Evolutionary conservation across 1,140 invertebrate genomes (phyloP).

Genomic region (Heliothis virescens): DNA sequence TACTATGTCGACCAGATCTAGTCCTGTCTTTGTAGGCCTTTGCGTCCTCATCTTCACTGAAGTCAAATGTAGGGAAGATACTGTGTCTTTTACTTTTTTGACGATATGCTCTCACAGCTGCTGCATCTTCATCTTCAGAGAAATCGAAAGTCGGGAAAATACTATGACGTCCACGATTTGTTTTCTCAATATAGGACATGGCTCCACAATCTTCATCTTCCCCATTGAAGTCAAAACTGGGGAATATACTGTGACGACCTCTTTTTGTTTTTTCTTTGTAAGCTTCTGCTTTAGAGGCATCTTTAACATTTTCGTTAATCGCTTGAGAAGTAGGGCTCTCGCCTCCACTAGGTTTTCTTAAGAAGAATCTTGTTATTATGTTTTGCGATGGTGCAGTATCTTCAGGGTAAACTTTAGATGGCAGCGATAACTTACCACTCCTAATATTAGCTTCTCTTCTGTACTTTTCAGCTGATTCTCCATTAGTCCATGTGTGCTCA

Average conservation of each 20-base stretch:
- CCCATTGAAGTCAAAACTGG: conserved; percentile 60
- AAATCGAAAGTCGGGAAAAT: conserved; percentile 81
- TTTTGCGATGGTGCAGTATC: conserved; percentile 65
- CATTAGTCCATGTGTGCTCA: conserved; percentile 90
- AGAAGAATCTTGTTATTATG: conserved; percentile 71
- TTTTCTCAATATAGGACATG: conserved; percentile 73
- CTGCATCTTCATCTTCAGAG: conserved; percentile 77
- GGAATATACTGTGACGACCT: conserved; percentile 65
- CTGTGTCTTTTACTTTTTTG: conserved; percentile 79
- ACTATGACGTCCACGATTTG: conserved; percentile 74
- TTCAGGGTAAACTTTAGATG: conserved; percentile 58
- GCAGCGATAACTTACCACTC: conserved; percentile 78
- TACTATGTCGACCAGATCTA: conserved; percentile 67
- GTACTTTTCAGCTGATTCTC: conserved; percentile 87
- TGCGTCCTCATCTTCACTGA: conserved; percentile 73
- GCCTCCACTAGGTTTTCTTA: conserved; percentile 70
- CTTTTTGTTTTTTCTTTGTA: conserved; percentile 68
- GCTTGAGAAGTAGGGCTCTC: conserved; percentile 71
- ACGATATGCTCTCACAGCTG: conserved; percentile 66
- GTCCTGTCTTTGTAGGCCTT: conserved; percentile 65
- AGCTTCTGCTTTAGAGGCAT: conserved; percentile 56
- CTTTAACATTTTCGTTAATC: conserved; percentile 62
- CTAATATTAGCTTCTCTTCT: conserved; percentile 85
- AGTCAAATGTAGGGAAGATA: conserved; percentile 80
- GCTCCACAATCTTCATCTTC: conserved; percentile 56